These are phyloP conservation scores for Ceriagrion tenellum DNA, from an alignment of 2,888 invertebrate species.

Conservation along the genomic window DNA sequence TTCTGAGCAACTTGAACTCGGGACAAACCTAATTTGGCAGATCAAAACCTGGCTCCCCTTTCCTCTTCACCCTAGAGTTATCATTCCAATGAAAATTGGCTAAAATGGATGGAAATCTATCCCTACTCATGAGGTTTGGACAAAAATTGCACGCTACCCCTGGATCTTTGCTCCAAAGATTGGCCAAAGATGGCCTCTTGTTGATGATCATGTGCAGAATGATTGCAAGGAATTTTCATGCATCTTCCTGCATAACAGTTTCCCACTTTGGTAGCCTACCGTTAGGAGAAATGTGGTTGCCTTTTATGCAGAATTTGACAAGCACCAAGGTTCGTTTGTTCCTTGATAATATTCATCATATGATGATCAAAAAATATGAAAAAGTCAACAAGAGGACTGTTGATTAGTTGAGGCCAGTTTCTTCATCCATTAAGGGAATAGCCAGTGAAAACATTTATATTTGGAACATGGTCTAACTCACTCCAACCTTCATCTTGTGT, in stretches of 20 bases:
- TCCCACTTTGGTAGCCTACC: background rate
- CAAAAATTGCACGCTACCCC: background rate
- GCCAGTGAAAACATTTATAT: too few relatives aligned
- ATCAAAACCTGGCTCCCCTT: too few relatives aligned
- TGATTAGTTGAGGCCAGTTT: background rate
- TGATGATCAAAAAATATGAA: background rate
- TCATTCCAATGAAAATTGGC: too few relatives aligned
- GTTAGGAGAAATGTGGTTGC: background rate
- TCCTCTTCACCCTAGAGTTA: too few relatives aligned
- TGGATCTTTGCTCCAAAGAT: constrained; percentile 2
- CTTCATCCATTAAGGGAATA: background rate
- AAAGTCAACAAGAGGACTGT: background rate
- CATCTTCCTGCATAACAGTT: background rate
- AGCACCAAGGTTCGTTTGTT: background rate
- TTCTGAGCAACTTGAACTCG: background rate
- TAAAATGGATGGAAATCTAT: background rate
- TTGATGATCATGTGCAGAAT: background rate
- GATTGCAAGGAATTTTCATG: background rate
- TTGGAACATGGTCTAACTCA: too few relatives aligned
- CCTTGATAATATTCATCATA: background rate
- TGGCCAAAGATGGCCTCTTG: too few relatives aligned
- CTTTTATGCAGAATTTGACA: background rate
- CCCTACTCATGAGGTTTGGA: background rate
- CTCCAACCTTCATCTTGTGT: too few relatives aligned
- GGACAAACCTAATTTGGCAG: too few relatives aligned